Evolutionary conservation across 1,140 invertebrate species (phyloP).

Genomic region (Orchestia grillus): DNA sequence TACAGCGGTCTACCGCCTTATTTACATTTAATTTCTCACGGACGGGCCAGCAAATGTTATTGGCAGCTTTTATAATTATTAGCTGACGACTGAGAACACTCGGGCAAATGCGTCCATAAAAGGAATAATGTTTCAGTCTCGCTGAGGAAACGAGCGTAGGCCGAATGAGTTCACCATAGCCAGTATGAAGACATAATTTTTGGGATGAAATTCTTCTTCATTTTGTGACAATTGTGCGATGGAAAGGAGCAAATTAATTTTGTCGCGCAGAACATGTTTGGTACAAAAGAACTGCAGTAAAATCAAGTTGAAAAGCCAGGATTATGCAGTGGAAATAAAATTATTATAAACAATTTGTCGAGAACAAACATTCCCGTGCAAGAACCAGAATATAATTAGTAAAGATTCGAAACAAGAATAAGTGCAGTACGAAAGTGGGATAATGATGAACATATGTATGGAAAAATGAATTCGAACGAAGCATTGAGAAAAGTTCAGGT

Average conservation of each 20-base stretch:
- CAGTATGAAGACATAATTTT: too few relatives aligned
- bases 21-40: background rate
- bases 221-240: background rate
- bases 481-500: background rate
- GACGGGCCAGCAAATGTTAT: constrained; percentile 22
- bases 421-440: background rate
- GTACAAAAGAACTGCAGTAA: constrained; percentile 20
- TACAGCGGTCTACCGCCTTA: background rate
- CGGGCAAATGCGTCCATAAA: background rate
- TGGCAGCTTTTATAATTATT: background rate
- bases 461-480: background rate
- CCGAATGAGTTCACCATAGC: too few relatives aligned
- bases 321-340: background rate
- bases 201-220: too few relatives aligned
- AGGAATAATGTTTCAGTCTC: background rate
- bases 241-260: background rate
- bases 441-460: background rate
- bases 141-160: too few relatives aligned
- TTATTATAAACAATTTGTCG: background rate
- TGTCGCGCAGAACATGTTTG: background rate
- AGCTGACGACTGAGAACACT: background rate
- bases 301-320: background rate
- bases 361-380: background rate
- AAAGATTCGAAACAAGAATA: background rate
- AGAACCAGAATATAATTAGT: background rate